phyloP scores from a whole-genome alignment of 2,113 vertebrate species.

The Excalfactoria chinensis region DNA sequence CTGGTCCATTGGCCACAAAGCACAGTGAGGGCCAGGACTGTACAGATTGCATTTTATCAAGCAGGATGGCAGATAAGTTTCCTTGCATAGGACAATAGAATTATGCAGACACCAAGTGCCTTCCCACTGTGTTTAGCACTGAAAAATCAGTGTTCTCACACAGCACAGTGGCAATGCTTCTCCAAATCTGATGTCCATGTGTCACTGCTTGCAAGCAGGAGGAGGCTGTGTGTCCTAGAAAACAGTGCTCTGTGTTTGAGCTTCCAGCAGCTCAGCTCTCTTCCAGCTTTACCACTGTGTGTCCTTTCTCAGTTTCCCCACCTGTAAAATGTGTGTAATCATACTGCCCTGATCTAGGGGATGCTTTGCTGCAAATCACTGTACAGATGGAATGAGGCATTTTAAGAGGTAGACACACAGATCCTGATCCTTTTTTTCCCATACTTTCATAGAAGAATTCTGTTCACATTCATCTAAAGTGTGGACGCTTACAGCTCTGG shows the following conservation, averaged over 20 bases:
- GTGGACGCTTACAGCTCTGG: not conserved
- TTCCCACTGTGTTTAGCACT: not conserved
- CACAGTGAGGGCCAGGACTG: not conserved
- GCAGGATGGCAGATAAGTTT: not conserved
- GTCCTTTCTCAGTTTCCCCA: not conserved
- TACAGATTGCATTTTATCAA: not conserved
- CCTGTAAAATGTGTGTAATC: not conserved
- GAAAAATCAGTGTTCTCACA: not conserved
- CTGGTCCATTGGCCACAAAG: not conserved
- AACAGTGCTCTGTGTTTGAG: not conserved
- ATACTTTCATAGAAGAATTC: not conserved
- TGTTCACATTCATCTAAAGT: not conserved
- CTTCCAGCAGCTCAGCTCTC: not conserved
- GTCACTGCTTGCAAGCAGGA: not conserved
- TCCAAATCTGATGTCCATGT: not conserved
- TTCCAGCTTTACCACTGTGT: not conserved
- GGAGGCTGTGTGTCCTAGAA: not conserved
- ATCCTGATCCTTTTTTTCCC: not conserved
- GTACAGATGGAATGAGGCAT: not conserved
- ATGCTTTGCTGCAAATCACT: not conserved
- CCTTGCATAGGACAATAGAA: not conserved
- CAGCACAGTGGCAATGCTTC: not conserved
- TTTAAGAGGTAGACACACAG: not conserved
- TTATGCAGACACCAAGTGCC: too few relatives aligned
- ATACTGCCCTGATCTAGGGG: not conserved